phyloP scores from a whole-genome alignment of 2,888 invertebrate species.

The Scotopteryx bipunctaria region DNA sequence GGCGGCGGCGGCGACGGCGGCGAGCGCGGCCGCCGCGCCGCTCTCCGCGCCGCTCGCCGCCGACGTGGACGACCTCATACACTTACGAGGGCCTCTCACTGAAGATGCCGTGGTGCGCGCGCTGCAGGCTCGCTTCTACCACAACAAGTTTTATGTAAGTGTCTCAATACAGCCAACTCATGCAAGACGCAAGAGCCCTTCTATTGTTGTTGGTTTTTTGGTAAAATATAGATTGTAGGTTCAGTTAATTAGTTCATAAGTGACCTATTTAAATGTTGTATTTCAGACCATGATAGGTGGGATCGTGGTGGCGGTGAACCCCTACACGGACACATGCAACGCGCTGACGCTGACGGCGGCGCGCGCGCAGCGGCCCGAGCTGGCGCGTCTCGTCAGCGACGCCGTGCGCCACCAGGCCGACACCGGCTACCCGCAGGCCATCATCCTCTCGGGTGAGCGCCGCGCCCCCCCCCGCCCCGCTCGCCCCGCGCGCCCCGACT shows the following conservation, averaged over 20 bases:
- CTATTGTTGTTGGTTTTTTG: too few relatives aligned
- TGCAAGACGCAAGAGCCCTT: too few relatives aligned
- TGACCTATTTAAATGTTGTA: background rate
- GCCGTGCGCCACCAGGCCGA: conserved; percentile 97
- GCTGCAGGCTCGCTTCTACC: conserved; percentile 94
- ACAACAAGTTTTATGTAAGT: conserved; percentile 94
- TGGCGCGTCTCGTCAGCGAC: conserved; percentile 94
- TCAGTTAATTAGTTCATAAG: too few relatives aligned
- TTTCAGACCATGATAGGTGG: conserved; percentile 96
- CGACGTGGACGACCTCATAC: conserved; percentile 94
- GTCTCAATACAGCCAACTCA: too few relatives aligned
- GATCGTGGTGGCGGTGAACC: conserved; percentile 94
- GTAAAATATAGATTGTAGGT: too few relatives aligned
- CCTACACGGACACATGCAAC: conserved; percentile 93
- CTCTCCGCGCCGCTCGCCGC: conserved; percentile 43
- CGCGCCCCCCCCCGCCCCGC: background rate
- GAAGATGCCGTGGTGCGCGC: conserved; percentile 97
- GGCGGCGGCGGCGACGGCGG: conserved; percentile 34
- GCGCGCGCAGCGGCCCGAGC: conserved; percentile 90
- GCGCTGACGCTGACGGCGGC: conserved; percentile 92
- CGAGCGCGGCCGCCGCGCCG: conserved; percentile 41
- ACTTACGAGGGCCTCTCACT: conserved; percentile 95
- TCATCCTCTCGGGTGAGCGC: conserved; percentile 90
- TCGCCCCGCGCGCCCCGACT: background rate
- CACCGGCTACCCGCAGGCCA: conserved; percentile 97